Evolutionary conservation across 1,140 invertebrate species (phyloP).

Genomic region (Bombus balteatus): DNA sequence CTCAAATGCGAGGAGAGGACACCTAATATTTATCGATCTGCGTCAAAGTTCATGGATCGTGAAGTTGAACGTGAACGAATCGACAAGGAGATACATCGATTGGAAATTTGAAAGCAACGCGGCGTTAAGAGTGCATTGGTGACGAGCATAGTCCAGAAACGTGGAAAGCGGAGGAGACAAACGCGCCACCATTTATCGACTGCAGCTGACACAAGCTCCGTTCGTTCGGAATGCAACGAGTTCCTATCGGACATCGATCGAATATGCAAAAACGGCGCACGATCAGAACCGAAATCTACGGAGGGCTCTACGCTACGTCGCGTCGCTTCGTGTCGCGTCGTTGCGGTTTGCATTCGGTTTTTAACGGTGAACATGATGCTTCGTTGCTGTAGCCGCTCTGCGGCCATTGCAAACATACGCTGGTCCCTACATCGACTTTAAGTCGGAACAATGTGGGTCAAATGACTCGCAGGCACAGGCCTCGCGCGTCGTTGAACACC

Average conservation of each 20-base stretch:
- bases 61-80: not conserved
- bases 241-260: constrained; percentile 28
- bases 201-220: constrained; percentile 20
- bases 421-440: constrained; percentile 16
- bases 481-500: constrained; percentile 54
- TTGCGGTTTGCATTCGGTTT: constrained; percentile 1
- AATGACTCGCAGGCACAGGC: constrained; percentile 43
- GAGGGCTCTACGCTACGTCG: not conserved
- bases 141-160: not conserved
- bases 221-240: not conserved
- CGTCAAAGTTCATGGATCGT: not conserved
- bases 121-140: not conserved
- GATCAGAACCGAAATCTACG: constrained; percentile 42
- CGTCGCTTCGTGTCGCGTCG: not conserved
- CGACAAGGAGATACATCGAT: too few species aligned
- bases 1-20: not conserved
- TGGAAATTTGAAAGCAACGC: not conserved
- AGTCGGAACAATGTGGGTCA: constrained; percentile 41
- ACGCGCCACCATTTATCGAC: constrained; percentile 14
- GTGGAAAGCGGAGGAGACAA: not conserved
- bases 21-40: not conserved
- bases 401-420: not conserved
- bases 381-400: not conserved
- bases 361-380: not conserved
- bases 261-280: constrained; percentile 35